Percentiles rank a stretch among this genome's conserved stretches.
Evolutionary conservation across 1,140 invertebrate genomes (phyloP).

Genomic region (Pomacea maculata): DNA sequence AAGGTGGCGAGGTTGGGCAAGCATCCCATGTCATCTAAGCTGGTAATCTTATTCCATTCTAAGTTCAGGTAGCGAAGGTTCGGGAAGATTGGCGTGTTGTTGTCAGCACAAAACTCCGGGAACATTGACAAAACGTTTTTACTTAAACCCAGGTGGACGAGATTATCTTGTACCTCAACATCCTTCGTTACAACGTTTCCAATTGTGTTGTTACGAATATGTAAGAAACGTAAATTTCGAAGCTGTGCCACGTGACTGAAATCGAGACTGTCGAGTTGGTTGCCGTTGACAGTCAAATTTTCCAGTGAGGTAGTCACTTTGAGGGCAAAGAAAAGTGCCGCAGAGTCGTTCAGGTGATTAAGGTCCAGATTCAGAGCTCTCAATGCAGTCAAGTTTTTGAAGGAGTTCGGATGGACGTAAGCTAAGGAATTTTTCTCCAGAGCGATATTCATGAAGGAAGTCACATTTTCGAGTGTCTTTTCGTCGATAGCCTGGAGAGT

Average conservation of each 20-base stretch:
- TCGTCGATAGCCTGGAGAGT: background rate
- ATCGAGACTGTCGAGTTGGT: background rate
- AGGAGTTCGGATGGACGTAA: background rate
- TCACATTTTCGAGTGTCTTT: background rate
- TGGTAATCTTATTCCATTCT: slow-evolving; percentile 10
- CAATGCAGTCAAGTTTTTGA: background rate
- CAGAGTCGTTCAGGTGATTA: slow-evolving; percentile 11
- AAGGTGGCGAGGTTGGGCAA: slow-evolving; percentile 7
- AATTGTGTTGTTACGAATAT: background rate
- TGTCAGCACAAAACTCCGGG: slow-evolving; percentile 5
- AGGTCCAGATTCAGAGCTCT: background rate
- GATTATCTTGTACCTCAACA: background rate
- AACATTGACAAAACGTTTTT: background rate
- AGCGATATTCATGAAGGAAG: background rate
- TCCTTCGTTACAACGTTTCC: too few species aligned
- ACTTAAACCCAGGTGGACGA: background rate
- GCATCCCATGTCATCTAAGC: slow-evolving; percentile 1
- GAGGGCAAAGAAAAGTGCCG: background rate
- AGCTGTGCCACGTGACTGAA: background rate
- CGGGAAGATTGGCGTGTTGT: background rate
- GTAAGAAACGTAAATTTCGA: background rate
- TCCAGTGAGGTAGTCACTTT: background rate
- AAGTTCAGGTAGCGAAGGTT: background rate
- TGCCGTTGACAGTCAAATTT: background rate
- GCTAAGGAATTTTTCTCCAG: background rate